phyloP scores from a whole-genome alignment of 2,113 vertebrate genomes.

The Prunella fulvescens region DNA sequence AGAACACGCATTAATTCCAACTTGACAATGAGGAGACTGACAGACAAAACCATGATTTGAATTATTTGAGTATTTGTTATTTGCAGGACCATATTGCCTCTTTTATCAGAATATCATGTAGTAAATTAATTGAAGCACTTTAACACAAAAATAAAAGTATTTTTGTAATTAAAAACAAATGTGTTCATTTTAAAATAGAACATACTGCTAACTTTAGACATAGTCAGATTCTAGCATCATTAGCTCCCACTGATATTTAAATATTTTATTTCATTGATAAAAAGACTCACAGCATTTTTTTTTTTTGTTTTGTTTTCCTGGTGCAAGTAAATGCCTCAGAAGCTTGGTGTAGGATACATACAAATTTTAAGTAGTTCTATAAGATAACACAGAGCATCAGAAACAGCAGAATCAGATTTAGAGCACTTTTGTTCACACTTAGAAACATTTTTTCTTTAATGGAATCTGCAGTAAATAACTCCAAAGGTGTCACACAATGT shows the following conservation, averaged over 20 bases:
- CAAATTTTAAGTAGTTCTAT: not conserved
- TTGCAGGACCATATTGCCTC: not conserved
- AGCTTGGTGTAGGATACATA: not conserved
- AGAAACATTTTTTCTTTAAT: not conserved
- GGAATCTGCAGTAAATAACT: not conserved
- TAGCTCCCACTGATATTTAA: not conserved
- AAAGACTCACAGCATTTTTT: not conserved
- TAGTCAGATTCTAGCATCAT: not conserved
- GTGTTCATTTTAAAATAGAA: not conserved
- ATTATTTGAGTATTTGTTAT: too few relatives aligned
- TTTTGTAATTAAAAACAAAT: not conserved
- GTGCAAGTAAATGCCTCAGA: not conserved
- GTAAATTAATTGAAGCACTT: not conserved
- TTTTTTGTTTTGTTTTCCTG: not conserved
- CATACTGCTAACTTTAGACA: not conserved
- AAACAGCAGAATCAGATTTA: not conserved
- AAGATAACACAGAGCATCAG: not conserved
- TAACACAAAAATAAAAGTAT: not conserved
- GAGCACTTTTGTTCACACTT: not conserved
- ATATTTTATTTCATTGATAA: not conserved
- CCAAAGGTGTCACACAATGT: not conserved
- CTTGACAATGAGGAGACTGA: not conserved
- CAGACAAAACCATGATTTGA: not conserved
- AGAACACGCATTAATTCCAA: not conserved
- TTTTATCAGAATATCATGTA: not conserved